phyloP scores from a whole-genome alignment of 2,888 invertebrate genomes.

The Matsumyia berberina region DNA sequence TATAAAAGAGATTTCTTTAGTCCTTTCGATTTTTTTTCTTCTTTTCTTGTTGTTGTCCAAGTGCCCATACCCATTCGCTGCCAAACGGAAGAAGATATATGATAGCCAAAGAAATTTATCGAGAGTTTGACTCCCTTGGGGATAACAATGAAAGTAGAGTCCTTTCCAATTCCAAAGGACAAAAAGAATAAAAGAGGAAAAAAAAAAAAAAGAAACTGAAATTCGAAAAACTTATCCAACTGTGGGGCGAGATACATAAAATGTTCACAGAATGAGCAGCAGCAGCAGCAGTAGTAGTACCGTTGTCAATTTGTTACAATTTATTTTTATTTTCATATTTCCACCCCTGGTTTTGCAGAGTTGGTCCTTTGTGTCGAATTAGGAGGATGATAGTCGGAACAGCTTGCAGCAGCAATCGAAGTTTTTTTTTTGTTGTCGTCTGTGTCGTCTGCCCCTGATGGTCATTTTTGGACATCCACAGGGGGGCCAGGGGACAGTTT shows the following conservation, averaged over 20 bases:
- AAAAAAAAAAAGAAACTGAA: conserved; percentile 29
- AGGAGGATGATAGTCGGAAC: conserved; percentile 71
- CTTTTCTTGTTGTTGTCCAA: conserved; percentile 9
- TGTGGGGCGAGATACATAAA: conserved; percentile 51
- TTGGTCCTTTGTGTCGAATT: conserved; percentile 73
- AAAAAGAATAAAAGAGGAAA: conserved; percentile 23
- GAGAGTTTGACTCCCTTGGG: conserved; percentile 69
- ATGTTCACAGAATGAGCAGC: conserved; percentile 59
- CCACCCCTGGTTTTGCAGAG: conserved; percentile 26
- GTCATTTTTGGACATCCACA: conserved; percentile 63
- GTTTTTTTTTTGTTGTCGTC: conserved; percentile 32
- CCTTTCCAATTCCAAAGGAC: conserved; percentile 67
- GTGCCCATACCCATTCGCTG: conserved; percentile 55
- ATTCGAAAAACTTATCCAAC: conserved; percentile 34
- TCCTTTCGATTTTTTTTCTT: conserved; percentile 7
- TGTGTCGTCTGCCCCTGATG: conserved; percentile 48
- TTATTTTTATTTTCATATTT: conserved; percentile 76
- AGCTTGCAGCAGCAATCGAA: conserved; percentile 72
- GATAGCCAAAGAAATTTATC: conserved; percentile 74
- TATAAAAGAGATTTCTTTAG: conserved; percentile 69
- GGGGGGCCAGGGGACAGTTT: conserved; percentile 61
- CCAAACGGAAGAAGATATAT: conserved; percentile 72
- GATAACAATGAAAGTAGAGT: conserved; percentile 72
- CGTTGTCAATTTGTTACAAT: conserved; percentile 76
- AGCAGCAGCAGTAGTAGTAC: conserved; percentile 39